phyloP scores from a whole-genome alignment of 2,113 vertebrate genomes.

The Sinocyclocheilus rhinocerous region DNA sequence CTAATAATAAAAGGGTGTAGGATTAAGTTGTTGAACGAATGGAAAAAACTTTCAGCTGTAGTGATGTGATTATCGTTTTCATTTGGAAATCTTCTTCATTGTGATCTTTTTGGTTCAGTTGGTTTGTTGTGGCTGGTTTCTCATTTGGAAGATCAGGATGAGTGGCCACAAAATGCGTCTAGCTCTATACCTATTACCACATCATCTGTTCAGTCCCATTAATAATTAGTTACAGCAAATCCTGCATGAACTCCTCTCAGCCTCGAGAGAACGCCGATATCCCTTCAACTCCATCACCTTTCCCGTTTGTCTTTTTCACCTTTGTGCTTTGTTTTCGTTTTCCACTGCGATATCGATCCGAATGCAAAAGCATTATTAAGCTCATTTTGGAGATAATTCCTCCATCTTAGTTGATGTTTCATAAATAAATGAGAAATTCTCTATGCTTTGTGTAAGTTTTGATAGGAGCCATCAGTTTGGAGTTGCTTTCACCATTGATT shows the following conservation, averaged over 20 bases:
- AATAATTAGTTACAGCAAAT: slow-evolving; percentile 44
- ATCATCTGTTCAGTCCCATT: slow-evolving; percentile 46
- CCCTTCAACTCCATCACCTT: slow-evolving; percentile 26
- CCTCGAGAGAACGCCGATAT: neutral
- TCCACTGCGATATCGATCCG: slow-evolving; percentile 70
- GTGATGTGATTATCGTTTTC: slow-evolving; percentile 7
- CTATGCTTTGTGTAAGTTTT: slow-evolving; percentile 83
- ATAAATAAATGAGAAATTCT: slow-evolving; percentile 78
- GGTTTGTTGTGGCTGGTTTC: slow-evolving; percentile 14
- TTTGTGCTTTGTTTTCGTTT: slow-evolving; percentile 51
- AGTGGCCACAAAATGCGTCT: slow-evolving; percentile 35
- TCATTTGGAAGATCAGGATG: slow-evolving; percentile 40
- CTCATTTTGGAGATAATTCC: slow-evolving; percentile 74
- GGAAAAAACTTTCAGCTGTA: neutral
- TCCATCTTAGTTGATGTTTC: slow-evolving; percentile 70
- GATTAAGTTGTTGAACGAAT: neutral
- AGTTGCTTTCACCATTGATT: slow-evolving; percentile 94
- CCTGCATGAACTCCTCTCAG: slow-evolving; percentile 23
- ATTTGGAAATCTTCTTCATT: neutral
- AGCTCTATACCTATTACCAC: slow-evolving; percentile 38
- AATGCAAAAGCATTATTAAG: slow-evolving; percentile 70
- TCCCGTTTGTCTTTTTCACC: slow-evolving; percentile 47
- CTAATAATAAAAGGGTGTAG: neutral
- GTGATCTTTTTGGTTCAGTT: slow-evolving; percentile 27
- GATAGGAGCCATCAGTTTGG: slow-evolving; percentile 93